Conservation (phyloP, 1,140 invertebrate genomes). For the Anthonomus grandis region DNA sequence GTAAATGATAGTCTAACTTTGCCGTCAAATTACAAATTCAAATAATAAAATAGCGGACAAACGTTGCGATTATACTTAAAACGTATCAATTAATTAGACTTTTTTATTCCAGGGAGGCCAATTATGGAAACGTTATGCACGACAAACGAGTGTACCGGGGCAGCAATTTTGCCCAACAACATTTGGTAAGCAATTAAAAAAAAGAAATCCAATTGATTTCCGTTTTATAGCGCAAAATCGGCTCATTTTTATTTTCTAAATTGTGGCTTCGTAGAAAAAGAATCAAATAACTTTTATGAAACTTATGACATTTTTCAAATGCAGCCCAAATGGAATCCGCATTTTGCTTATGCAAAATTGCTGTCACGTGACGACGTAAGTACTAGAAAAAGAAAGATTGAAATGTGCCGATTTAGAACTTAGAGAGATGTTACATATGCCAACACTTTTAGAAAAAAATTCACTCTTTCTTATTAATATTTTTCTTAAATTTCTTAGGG, state of each 20-base stretch:
- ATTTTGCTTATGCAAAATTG: constrained; percentile 52
- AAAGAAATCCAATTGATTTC: neutral
- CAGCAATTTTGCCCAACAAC: constrained; percentile 55
- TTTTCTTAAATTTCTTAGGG: constrained; percentile 45
- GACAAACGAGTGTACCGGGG: constrained; percentile 79
- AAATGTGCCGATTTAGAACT: constrained; percentile 17
- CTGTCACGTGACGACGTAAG: constrained; percentile 47
- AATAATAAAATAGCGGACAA: no score
- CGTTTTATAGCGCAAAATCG: constrained; percentile 25
- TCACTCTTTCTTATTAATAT: no score
- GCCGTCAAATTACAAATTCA: no score
- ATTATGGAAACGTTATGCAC: constrained; percentile 79
- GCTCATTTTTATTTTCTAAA: constrained; percentile 31
- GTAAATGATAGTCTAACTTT: neutral
- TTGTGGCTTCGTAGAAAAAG: no score
- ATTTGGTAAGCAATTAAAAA: constrained; percentile 22
- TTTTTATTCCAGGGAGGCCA: constrained; percentile 40
- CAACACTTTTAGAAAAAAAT: no score
- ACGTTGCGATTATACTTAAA: no score
- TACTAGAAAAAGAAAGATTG: constrained; percentile 9
- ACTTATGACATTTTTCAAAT: constrained; percentile 14
- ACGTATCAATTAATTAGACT: no score
- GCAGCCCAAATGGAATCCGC: constrained; percentile 53
- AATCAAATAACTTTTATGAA: no score
- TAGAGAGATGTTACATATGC: no score